These are phyloP conservation scores for Actinernus sp. DNA, from an alignment of 92 coral and sea anemone genomes.

Conservation along the genomic window DNA sequence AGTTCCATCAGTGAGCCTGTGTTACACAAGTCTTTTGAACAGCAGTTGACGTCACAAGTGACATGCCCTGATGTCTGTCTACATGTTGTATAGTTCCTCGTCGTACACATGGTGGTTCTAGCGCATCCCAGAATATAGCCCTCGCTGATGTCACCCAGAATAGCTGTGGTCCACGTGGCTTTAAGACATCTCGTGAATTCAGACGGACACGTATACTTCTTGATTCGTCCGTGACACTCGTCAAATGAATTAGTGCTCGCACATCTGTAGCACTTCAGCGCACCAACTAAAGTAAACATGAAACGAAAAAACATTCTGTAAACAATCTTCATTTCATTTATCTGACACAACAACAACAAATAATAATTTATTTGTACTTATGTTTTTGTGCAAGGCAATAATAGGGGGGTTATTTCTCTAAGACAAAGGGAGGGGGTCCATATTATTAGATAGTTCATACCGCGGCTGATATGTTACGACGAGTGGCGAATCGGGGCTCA, in stretches of 20 bases:
- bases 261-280: conserved; percentile 18
- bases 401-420: too few relatives aligned
- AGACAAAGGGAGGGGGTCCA: too few relatives aligned
- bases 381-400: too few relatives aligned
- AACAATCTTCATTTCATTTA: too few relatives aligned
- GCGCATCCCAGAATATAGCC: conserved; percentile 40
- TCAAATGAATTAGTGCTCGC: conserved; percentile 35
- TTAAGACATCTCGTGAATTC: conserved; percentile 35
- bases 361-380: too few relatives aligned
- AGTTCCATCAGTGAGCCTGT: too few relatives aligned
- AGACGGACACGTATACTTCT: conserved; percentile 15
- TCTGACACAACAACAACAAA: too few relatives aligned
- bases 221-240: conserved; percentile 45
- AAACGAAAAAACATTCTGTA: too few relatives aligned
- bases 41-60: conserved; percentile 35
- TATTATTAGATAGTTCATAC: too few relatives aligned
- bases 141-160: conserved; percentile 38
- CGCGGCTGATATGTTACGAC: too few relatives aligned
- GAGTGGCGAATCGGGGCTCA: too few relatives aligned
- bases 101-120: conserved; percentile 19
- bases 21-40: conserved; percentile 28
- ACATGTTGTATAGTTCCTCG: conserved; percentile 32
- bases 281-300: background rate
- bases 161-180: conserved; percentile 39
- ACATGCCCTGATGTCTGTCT: conserved; percentile 25